A percentile compares a stretch with the other conserved stretches of the same genome.
These are phyloP conservation scores for Lonchura striata DNA, from an alignment of 2,113 vertebrate species.

Conservation along the genomic window DNA sequence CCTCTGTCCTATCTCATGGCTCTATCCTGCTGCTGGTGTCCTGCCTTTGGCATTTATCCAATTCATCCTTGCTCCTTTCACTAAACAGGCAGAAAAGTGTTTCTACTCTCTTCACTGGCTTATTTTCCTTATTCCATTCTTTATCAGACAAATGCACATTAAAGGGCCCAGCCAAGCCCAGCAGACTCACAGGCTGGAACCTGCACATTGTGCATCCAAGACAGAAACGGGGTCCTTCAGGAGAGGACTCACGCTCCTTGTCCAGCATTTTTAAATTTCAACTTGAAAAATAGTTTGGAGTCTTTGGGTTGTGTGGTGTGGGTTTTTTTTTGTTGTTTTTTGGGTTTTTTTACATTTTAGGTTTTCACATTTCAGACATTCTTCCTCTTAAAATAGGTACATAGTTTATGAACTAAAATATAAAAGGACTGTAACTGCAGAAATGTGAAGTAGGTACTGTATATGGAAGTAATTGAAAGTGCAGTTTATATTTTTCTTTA, in stretches of 20 bases:
- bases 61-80: background rate
- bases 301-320: background rate
- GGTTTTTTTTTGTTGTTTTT: background rate
- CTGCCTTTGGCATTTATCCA: background rate
- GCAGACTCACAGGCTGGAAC: no score
- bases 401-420: background rate
- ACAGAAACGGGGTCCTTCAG: background rate
- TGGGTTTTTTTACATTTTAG: background rate
- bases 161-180: background rate
- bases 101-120: background rate
- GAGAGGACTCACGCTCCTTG: background rate
- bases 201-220: background rate
- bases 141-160: background rate
- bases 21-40: background rate
- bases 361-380: background rate
- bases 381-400: background rate
- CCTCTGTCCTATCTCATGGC: background rate
- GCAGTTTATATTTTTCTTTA: background rate
- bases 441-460: background rate
- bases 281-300: background rate
- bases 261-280: background rate
- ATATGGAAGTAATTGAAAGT: background rate
- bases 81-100: background rate
- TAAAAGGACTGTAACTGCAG: background rate
- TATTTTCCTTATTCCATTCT: background rate